Evolutionary conservation across 2,113 vertebrate species (phyloP).

Genomic region (Otus sunia): DNA sequence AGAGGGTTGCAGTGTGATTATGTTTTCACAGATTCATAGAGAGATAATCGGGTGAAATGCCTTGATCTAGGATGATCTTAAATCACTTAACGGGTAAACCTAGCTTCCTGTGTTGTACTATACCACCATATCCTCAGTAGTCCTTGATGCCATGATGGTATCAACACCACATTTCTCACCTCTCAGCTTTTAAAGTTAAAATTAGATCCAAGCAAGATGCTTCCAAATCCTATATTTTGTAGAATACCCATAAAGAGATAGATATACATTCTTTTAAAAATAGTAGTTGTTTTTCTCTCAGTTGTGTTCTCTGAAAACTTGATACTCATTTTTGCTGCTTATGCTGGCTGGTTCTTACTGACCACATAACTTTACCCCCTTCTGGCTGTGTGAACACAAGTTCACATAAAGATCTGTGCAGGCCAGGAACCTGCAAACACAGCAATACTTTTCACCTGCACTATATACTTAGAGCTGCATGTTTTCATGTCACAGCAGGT

Average conservation of each 20-base stretch:
- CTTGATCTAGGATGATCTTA: not conserved
- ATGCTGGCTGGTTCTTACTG: not conserved
- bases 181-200: not conserved
- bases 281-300: not conserved
- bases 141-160: not conserved
- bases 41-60: not conserved
- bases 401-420: not conserved
- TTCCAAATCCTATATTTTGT: not conserved
- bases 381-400: not conserved
- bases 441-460: not conserved
- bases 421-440: not conserved
- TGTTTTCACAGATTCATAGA: not conserved
- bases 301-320: not conserved
- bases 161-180: not conserved
- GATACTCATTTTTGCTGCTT: not conserved
- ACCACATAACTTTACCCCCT: accelerated
- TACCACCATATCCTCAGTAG: not conserved
- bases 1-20: not conserved
- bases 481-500: not conserved
- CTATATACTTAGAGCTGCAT: not conserved
- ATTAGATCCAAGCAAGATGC: not conserved
- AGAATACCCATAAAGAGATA: not conserved
- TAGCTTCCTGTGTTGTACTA: not conserved
- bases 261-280: not conserved
- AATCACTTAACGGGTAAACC: not conserved